A percentile compares a stretch with the other conserved stretches of the same genome.
Conservation (phyloP, 2,113 vertebrate genomes). For the Rhinoderma darwinii region DNA sequence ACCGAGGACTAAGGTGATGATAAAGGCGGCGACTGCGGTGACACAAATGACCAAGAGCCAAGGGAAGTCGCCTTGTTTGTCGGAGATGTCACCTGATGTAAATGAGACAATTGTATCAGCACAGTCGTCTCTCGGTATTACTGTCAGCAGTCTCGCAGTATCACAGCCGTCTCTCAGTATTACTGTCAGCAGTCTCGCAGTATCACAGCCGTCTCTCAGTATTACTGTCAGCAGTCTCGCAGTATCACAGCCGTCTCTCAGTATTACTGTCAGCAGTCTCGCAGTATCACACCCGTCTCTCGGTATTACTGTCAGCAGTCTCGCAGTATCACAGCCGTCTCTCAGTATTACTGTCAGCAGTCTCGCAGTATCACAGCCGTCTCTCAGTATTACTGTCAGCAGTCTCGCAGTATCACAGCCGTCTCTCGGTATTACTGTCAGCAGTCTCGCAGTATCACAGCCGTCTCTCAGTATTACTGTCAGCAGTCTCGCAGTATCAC, state of each 20-base stretch:
- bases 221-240: neutral
- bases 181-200: neutral
- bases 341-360: neutral
- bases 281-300: too few species aligned
- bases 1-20: slow-evolving; percentile 46
- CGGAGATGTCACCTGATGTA: neutral
- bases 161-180: neutral
- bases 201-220: neutral
- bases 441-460: neutral
- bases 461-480: slow-evolving; percentile 44
- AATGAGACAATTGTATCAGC: neutral
- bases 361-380: neutral
- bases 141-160: neutral
- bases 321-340: neutral
- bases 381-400: neutral
- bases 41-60: neutral
- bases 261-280: too few species aligned
- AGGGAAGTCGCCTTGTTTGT: neutral
- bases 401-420: neutral
- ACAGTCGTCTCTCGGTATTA: neutral
- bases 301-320: too few species aligned
- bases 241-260: neutral
- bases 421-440: neutral
- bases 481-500: slow-evolving; percentile 64
- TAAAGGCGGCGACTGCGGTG: neutral